Evolutionary conservation across 2,888 invertebrate species (phyloP), one percentile per base, ranked within the genome.

Genomic region (Danaus chrysippus): DNA sequence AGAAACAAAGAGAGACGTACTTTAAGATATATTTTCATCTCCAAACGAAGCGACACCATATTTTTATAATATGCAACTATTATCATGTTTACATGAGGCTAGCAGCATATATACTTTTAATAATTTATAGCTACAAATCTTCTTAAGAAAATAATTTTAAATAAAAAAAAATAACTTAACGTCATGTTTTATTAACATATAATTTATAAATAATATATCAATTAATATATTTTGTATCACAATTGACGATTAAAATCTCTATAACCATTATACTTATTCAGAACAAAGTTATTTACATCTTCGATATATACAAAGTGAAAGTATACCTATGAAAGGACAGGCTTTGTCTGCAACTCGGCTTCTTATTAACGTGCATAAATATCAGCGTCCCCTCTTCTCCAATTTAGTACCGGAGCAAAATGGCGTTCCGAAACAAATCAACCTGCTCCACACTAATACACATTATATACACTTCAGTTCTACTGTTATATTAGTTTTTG

Each of bases 331-430:
- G 12, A 53, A 53, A 61, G 61, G 64, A 79, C 79, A 83, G 83
- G 85, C 82, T 82, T 78, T 81, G 83, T 81, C 81, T 84, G 79
- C 76, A 76, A 72, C 71, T 68, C 72, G 75, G 80, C 76, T 82
- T 81, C 84, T 87, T 87, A 87, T 87, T 87, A 87, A 86, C 83
- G 84, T 81, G 81, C 87, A 87, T 88, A 88, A 88, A 87, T 87
- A 87, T 86, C 82, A 78, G 76, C 72, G 75, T 77, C 79, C 74
- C 78, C 76, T 73, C 77, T 79, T 78, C 71, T 74, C 77, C 77
- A 82, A 82, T 83, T 82, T 82, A 78, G 71, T 72, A 68, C 71
- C 72, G 68, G 62, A 59, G 65, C 74, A 73, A 76, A 74, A 74
- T 77, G 76, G 72, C 74, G 79, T 70, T 78, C 74, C 69, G 49